A percentile compares a stretch with the other conserved stretches of the same genome.
Evolutionary conservation across 2,113 vertebrate genomes (phyloP).

Genomic region (Anarhynchus alexandrinus): DNA sequence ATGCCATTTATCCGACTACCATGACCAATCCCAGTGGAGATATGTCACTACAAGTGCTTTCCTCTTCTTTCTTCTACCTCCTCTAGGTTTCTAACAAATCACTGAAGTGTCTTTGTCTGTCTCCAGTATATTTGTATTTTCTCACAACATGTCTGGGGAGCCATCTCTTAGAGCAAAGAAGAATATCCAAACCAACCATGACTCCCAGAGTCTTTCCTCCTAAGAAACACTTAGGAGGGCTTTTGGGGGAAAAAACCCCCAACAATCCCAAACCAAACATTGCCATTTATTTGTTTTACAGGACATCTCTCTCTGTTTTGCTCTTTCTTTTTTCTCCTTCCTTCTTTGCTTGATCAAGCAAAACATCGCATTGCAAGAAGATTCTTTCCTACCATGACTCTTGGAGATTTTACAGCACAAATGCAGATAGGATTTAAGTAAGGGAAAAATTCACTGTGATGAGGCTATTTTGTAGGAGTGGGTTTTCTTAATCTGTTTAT

Average conservation of each 20-base stretch:
- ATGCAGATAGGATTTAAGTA: slow-evolving; percentile 2
- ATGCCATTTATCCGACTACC: background rate
- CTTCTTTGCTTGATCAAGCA: background rate
- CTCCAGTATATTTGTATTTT: background rate
- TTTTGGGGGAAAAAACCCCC: background rate
- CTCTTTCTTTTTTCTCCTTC: background rate
- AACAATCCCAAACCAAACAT: background rate
- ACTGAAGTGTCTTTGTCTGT: background rate
- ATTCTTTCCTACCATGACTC: background rate
- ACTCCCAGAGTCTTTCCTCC: background rate
- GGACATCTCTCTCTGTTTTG: background rate
- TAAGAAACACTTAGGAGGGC: background rate
- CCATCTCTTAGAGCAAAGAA: background rate
- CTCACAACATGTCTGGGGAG: background rate
- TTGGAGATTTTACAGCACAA: background rate
- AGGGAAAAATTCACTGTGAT: slow-evolving; percentile 1
- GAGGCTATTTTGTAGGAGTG: slow-evolving; percentile 7
- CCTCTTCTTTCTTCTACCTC: background rate
- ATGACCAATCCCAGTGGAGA: background rate
- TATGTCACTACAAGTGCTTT: background rate
- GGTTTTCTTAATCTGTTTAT: slow-evolving; percentile 42
- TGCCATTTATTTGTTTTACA: background rate
- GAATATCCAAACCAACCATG: background rate
- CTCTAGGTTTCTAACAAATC: background rate
- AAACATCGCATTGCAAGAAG: background rate